Evolutionary conservation across 2,113 vertebrate species (phyloP).

Genomic region (Neolamprologus sp.): DNA sequence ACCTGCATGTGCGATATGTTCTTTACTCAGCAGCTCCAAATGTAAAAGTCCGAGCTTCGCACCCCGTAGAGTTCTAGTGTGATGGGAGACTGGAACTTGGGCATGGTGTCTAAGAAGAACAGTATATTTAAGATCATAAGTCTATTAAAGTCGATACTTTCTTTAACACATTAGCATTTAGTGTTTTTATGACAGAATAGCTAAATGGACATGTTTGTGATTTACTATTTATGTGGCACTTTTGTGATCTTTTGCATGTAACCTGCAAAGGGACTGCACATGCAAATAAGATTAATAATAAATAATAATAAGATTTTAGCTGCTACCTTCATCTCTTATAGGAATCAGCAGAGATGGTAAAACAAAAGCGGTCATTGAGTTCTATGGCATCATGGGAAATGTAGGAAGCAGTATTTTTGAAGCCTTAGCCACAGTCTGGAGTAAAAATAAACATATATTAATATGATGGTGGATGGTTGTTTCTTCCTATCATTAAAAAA

Average conservation of each 20-base stretch:
- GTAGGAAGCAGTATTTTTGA: not conserved
- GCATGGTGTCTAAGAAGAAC: not conserved
- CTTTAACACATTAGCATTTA: not conserved
- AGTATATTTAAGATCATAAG: not conserved
- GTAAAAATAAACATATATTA: not conserved
- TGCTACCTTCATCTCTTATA: not conserved
- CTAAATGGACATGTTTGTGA: fast-evolving
- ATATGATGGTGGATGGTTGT: not conserved
- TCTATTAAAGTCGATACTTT: fast-evolving
- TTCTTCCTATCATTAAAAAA: not conserved
- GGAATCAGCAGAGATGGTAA: not conserved
- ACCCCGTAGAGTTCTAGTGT: fast-evolving
- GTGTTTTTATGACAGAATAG: not conserved
- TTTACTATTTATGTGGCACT: fast-evolving
- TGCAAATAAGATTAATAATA: not conserved
- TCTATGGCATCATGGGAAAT: not conserved
- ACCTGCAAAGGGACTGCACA: not conserved
- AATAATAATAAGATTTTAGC: fast-evolving
- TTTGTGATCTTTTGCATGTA: fast-evolving
- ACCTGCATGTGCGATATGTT: not conserved
- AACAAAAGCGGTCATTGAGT: not conserved
- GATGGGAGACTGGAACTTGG: not conserved
- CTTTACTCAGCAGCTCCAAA: not conserved
- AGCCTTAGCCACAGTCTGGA: not conserved
- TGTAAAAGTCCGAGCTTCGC: not conserved